Base-by-base conservation (phyloP, 2,113 vertebrate genomes). In the Periophthalmus modestus region DNA sequence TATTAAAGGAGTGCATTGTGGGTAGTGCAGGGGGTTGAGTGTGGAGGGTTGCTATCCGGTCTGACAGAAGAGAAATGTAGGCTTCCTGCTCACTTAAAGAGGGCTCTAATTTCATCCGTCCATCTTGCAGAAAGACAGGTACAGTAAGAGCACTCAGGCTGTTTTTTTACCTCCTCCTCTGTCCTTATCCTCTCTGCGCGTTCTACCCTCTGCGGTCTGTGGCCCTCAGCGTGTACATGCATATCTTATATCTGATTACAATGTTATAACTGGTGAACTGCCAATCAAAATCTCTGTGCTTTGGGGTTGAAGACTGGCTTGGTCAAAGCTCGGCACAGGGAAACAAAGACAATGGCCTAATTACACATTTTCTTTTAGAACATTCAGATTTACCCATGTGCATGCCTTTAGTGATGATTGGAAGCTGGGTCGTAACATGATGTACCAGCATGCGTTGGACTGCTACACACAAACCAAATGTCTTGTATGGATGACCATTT, bases 41-140 rank as follows among this genome's bases (percentile, higher is more conserved):
- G 7, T 50, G 70, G 76, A 28, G 57, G 13, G 57, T 5, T 14
- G 59, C 72, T 77, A 71, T 52, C 72, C 71, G 69, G 74, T 19
- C 70, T 52, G 57, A 61, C 36, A 57, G 71, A 74, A 67, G 65
- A 79, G 63, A 66, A 77, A 75, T 39, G 70, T 43, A 59, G 72
- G 24, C 62, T 67, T 80, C 75, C 71, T 73, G 50, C 54, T 70
- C 71, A 58, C 67, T 81, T 77, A 72, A 74, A 79, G 28, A 50
- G 79, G 59, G 79, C 72, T 82, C 74, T 72, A 81, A 80, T 80
- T 85, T 91, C 81, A 79, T 75, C 75, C 57, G 73, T 87, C 85
- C 80, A 72, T 87, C 84, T 85, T 52, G 43, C 21, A 82, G 85
- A 85, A 61, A 74, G 84, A 86, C 84, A 83, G 82, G 76, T 83